Evolutionary conservation across 2,113 vertebrate species (phyloP).

Genomic region (Alethe castanea): DNA sequence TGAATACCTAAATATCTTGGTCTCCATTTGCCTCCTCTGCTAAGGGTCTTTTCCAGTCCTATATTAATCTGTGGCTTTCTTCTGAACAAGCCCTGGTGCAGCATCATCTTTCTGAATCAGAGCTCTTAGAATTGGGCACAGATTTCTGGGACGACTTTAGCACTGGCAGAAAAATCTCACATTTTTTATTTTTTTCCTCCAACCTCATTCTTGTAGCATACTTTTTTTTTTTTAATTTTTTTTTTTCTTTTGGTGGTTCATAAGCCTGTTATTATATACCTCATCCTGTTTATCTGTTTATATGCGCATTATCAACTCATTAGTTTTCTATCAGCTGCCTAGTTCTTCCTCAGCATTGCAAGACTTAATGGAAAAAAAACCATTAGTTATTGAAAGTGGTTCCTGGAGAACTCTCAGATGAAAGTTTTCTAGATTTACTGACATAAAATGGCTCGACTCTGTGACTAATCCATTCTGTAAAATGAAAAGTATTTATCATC

Average conservation of each 20-base stretch:
- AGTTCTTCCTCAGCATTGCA: neutral
- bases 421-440: neutral
- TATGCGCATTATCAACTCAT: neutral
- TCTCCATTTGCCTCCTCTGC: neutral
- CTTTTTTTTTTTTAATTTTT: neutral
- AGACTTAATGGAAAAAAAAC: neutral
- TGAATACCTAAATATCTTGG: neutral
- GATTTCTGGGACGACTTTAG: neutral
- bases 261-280: neutral
- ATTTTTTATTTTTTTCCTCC: neutral
- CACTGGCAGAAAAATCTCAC: neutral
- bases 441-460: neutral
- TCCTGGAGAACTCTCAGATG: neutral
- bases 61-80: neutral
- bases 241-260: neutral
- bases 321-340: neutral
- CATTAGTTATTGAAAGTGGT: neutral
- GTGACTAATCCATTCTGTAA: neutral
- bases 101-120: neutral
- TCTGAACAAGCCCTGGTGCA: neutral
- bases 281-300: constrained; percentile 22
- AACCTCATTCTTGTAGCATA: neutral
- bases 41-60: neutral
- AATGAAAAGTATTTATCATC: neutral
- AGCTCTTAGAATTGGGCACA: neutral